These are phyloP conservation scores for Acomys russatus DNA, from an alignment of 2,797 vertebrate species.

Conservation along the genomic window DNA sequence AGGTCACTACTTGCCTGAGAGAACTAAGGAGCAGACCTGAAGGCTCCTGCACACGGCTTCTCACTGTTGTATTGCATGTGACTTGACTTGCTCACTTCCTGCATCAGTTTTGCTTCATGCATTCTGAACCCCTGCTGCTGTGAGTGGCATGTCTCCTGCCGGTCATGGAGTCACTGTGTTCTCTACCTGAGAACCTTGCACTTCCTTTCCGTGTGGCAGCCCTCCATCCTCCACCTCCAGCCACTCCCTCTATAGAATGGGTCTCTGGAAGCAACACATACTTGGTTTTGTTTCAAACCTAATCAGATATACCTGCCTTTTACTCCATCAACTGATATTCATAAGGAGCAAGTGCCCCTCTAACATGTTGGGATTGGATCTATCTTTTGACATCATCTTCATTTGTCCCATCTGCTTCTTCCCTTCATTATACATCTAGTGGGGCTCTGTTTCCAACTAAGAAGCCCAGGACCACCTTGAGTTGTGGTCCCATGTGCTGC, in stretches of 20 bases:
- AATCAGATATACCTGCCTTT: neutral
- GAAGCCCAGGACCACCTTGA: too few species aligned
- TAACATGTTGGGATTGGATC: neutral
- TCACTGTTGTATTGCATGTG: neutral
- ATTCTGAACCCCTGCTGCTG: neutral
- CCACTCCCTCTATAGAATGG: neutral
- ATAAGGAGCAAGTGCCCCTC: neutral
- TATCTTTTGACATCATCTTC: neutral
- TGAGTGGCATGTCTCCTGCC: neutral
- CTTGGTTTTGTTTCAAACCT: neutral
- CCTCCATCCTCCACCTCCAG: neutral
- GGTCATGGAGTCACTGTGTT: neutral
- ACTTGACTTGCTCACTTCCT: neutral
- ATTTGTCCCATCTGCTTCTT: constrained; percentile 1
- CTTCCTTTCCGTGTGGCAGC: neutral
- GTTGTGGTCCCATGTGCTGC: neutral
- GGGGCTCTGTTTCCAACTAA: neutral
- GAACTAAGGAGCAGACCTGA: neutral
- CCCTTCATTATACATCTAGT: neutral
- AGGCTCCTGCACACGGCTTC: neutral
- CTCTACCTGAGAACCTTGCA: neutral
- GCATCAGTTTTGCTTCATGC: neutral
- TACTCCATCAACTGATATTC: constrained; percentile 14
- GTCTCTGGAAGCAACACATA: constrained; percentile 5
- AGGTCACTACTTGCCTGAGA: neutral